These are phyloP conservation scores for Delichon dasypus DNA, from an alignment of 2,797 vertebrate species.

Conservation along the genomic window DNA sequence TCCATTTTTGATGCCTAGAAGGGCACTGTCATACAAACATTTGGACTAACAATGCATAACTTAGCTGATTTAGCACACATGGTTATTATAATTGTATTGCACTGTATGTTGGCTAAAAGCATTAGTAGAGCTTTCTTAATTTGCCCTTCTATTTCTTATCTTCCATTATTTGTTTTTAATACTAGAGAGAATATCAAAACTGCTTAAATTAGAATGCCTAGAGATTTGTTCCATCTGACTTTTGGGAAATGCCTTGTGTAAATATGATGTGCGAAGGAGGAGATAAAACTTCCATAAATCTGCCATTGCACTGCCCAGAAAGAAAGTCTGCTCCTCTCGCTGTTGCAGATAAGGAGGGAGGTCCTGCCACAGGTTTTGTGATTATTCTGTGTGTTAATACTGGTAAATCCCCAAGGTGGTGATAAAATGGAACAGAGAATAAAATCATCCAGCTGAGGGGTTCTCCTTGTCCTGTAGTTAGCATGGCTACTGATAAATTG, in stretches of 20 bases:
- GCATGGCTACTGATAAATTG: not conserved
- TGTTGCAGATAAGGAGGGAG: not conserved
- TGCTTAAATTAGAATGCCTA: not conserved
- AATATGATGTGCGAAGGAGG: not conserved
- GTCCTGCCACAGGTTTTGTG: not conserved
- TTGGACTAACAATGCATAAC: not conserved
- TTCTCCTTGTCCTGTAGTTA: not conserved
- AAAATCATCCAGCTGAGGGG: not conserved
- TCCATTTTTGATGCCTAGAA: not conserved
- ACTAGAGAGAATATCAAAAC: not conserved
- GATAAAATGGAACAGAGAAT: not conserved
- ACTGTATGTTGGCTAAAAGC: not conserved
- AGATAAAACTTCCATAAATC: not conserved
- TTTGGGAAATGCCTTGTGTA: not conserved
- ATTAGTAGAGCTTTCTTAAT: not conserved
- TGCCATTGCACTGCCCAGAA: not conserved
- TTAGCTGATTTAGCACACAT: not conserved
- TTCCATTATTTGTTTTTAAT: not conserved
- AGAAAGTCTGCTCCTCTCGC: not conserved
- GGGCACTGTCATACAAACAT: not conserved
- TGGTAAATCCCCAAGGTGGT: not conserved
- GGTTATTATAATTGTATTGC: not conserved
- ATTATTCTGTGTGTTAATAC: not conserved
- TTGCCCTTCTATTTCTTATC: not conserved
- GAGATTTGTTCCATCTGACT: not conserved